phyloP scores from a whole-genome alignment of 2,797 vertebrate genomes.

The Gobionotothen gibberifrons region DNA sequence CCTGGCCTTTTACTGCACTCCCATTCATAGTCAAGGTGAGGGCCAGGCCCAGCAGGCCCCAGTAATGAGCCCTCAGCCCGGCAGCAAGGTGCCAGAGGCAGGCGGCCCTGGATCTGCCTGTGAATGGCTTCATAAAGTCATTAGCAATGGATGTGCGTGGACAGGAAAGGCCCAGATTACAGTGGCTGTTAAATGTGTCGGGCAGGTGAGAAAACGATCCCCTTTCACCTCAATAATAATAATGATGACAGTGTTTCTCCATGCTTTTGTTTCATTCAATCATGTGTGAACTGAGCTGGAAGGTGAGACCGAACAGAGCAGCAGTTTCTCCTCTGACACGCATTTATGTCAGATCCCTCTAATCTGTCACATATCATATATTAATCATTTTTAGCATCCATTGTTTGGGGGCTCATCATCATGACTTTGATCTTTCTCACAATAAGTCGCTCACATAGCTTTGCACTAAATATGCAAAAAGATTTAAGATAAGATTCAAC shows the following conservation, averaged over 20 bases:
- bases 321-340: neutral
- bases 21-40: conserved; percentile 74
- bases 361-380: neutral
- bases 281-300: conserved; percentile 57
- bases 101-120: conserved; percentile 47
- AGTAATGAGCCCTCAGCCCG: conserved; percentile 51
- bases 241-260: conserved; percentile 76
- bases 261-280: conserved; percentile 74
- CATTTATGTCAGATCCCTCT: conserved; percentile 3
- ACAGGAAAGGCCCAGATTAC: conserved; percentile 64
- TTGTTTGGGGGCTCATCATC: conserved; percentile 1
- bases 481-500: no score
- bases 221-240: conserved; percentile 75
- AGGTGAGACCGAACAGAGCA: conserved; percentile 1
- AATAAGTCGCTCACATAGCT: neutral
- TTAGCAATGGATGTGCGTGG: conserved; percentile 67
- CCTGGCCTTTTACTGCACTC: conserved; percentile 59
- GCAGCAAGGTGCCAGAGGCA: conserved; percentile 48
- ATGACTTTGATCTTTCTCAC: conserved; percentile 9
- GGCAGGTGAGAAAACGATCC: conserved; percentile 72
- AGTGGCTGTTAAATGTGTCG: conserved; percentile 75
- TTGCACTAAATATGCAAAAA: neutral
- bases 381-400: neutral
- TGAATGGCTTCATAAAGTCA: conserved; percentile 75
- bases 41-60: conserved; percentile 55